Conservation (phyloP, 2,797 vertebrate genomes). For the Pogoniulus pusillus region DNA sequence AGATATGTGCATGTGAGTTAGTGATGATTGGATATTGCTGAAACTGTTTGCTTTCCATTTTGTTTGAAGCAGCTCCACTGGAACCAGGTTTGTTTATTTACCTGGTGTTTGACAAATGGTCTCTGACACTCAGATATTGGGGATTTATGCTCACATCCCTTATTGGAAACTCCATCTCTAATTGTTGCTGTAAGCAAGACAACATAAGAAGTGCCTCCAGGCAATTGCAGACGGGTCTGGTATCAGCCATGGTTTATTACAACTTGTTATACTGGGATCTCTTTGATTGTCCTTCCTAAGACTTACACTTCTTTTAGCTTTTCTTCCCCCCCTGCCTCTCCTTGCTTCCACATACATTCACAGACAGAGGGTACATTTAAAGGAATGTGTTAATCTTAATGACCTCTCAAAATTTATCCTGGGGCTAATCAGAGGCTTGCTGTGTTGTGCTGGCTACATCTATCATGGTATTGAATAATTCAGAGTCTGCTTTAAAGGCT, state of each 20-base stretch:
- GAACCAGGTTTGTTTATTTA: slow-evolving; percentile 33
- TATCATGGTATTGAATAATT: slow-evolving; percentile 64
- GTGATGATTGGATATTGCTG: neutral
- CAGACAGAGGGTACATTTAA: neutral
- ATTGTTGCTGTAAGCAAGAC: slow-evolving; percentile 26
- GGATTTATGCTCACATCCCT: neutral
- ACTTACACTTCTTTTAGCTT: neutral
- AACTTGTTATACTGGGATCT: neutral
- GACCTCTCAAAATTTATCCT: slow-evolving; percentile 56
- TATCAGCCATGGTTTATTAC: neutral
- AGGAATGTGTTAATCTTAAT: slow-evolving; percentile 41
- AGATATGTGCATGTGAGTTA: neutral
- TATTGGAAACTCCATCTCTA: neutral
- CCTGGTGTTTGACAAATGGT: neutral
- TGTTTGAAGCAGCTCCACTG: slow-evolving; percentile 1
- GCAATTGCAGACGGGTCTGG: neutral
- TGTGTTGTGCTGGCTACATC: slow-evolving; percentile 37
- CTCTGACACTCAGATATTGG: neutral
- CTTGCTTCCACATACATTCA: neutral
- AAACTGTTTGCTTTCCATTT: slow-evolving; percentile 26
- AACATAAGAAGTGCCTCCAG: neutral
- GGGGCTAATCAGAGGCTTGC: slow-evolving; percentile 58
- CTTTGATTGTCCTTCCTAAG: slow-evolving; percentile 7
- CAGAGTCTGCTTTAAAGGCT: slow-evolving; percentile 52
- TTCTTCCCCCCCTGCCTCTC: neutral